These are phyloP conservation scores for Blastobasis lacticolella DNA, from an alignment of 2,888 invertebrate species.

Conservation along the genomic window DNA sequence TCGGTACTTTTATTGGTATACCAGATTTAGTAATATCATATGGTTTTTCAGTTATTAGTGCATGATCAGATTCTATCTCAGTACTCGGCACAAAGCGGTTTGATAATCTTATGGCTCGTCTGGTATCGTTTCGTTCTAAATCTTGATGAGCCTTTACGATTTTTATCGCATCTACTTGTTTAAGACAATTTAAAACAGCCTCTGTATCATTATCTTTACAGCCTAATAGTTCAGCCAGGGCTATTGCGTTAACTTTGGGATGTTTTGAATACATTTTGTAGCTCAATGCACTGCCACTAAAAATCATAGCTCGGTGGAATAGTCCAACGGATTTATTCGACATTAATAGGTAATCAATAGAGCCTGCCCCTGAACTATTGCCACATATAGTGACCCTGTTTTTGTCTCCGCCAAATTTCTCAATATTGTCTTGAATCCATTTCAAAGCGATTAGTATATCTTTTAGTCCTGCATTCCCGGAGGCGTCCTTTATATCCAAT, in stretches of 20 bases:
- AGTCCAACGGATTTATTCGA: slow-evolving; percentile 63
- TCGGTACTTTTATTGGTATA: too few relatives aligned
- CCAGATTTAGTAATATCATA: too few relatives aligned
- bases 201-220: slow-evolving; percentile 33
- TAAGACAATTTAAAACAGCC: slow-evolving; percentile 50
- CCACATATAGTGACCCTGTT: slow-evolving; percentile 66
- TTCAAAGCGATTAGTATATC: slow-evolving; percentile 58
- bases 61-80: too few relatives aligned
- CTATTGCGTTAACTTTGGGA: slow-evolving; percentile 36
- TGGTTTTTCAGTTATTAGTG: too few relatives aligned
- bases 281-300: slow-evolving; percentile 59
- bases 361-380: slow-evolving; percentile 57
- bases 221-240: slow-evolving; percentile 42
- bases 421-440: slow-evolving; percentile 61
- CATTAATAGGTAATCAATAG: slow-evolving; percentile 60
- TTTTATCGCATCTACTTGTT: slow-evolving; percentile 27
- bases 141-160: slow-evolving; percentile 32
- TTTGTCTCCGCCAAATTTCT: slow-evolving; percentile 58
- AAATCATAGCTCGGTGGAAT: slow-evolving; percentile 62
- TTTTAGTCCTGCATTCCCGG: slow-evolving; percentile 65
- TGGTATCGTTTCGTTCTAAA: slow-evolving; percentile 16
- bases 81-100: slow-evolving; percentile 34
- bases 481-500: slow-evolving; percentile 51
- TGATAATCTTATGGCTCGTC: slow-evolving; percentile 30
- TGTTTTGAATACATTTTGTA: slow-evolving; percentile 53